Conservation (phyloP, 1,140 invertebrate species). For the Apis laboriosa region DNA sequence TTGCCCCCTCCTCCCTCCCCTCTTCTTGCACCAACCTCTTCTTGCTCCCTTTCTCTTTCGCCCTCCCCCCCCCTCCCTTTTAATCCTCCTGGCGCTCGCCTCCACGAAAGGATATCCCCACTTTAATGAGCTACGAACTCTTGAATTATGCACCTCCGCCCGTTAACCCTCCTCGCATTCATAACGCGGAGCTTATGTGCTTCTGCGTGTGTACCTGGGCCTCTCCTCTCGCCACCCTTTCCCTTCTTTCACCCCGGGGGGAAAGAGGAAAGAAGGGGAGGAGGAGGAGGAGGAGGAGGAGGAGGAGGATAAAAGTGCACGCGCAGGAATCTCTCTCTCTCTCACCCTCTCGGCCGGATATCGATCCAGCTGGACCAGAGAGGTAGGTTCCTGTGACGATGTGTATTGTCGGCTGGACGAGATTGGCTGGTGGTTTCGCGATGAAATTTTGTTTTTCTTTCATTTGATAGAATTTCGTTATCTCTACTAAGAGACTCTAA, state of each 20-base stretch:
- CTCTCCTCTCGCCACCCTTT: slow-evolving; percentile 14
- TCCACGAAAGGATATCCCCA: slow-evolving; percentile 52
- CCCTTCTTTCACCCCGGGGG: not conserved
- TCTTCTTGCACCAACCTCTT: not conserved
- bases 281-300: not conserved
- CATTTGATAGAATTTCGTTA: no score
- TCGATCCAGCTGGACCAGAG: slow-evolving; percentile 20
- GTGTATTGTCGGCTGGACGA: no score
- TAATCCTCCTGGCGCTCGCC: slow-evolving; percentile 59
- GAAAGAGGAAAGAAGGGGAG: not conserved
- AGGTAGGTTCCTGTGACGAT: no score
- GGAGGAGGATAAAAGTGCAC: slow-evolving; percentile 28
- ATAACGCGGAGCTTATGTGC: slow-evolving; percentile 42
- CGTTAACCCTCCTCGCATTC: slow-evolving; percentile 38
- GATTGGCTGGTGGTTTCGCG: no score
- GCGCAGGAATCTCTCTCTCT: slow-evolving; percentile 23
- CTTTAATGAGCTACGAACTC: slow-evolving; percentile 78
- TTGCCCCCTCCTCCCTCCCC: slow-evolving; percentile 39
- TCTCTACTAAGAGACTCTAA: no score
- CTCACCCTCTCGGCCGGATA: not conserved
- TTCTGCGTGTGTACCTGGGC: slow-evolving; percentile 15
- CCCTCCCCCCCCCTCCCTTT: slow-evolving; percentile 1
- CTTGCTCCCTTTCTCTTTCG: not conserved
- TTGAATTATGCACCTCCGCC: slow-evolving; percentile 74
- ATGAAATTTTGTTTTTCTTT: no score